These are phyloP conservation scores for Porites lobata DNA, from an alignment of 92 coral and sea anemone species.

Conservation along the genomic window DNA sequence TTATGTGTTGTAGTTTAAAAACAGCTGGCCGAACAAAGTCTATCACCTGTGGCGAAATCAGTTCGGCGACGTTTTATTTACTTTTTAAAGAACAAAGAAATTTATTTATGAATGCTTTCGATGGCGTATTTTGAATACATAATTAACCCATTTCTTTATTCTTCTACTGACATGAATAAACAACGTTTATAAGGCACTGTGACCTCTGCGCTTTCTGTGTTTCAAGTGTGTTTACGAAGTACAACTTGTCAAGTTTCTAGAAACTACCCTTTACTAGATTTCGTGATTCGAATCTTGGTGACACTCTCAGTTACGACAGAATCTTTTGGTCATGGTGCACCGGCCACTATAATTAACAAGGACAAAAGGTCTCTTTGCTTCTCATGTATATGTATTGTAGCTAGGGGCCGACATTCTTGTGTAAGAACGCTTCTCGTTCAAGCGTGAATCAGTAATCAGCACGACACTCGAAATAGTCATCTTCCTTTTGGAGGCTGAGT, in stretches of 20 bases:
- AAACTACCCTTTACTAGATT: neutral
- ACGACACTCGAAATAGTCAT: no score
- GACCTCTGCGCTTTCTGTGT: neutral
- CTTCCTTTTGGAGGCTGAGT: neutral
- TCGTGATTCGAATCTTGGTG: neutral
- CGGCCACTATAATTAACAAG: conserved; percentile 1
- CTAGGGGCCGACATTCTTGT: neutral
- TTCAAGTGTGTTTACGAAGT: neutral
- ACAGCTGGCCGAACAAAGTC: neutral
- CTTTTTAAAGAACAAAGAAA: conserved; percentile 2
- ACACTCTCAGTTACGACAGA: neutral
- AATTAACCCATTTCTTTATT: conserved; percentile 29
- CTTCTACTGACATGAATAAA: conserved; percentile 9
- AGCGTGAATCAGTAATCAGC: conserved; percentile 19
- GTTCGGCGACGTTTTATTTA: neutral
- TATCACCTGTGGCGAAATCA: neutral
- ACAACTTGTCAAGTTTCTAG: neutral
- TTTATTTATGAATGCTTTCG: neutral
- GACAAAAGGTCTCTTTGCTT: neutral
- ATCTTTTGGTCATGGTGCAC: neutral
- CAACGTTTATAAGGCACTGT: neutral
- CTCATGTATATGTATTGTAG: conserved; percentile 28
- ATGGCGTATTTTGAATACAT: conserved; percentile 21
- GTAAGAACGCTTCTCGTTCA: conserved; percentile 20
- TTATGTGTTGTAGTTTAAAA: neutral